phyloP scores from a whole-genome alignment of 2,113 vertebrate genomes.

The Cynopterus brachyotis region DNA sequence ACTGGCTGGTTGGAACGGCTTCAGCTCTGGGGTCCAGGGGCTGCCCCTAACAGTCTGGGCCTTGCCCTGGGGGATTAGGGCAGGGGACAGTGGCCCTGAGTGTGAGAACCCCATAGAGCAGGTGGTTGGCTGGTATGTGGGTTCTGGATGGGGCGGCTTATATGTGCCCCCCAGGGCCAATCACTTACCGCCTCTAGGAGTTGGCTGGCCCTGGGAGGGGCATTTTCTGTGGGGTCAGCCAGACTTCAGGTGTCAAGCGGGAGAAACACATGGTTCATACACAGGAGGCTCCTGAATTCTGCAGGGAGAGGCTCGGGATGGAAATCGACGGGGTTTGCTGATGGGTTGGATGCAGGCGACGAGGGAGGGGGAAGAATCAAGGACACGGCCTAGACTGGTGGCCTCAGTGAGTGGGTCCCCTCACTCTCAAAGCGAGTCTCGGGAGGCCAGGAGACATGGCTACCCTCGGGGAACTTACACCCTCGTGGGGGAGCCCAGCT shows the following conservation, averaged over 20 bases:
- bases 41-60: background rate
- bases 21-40: accelerated
- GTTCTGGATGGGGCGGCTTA: background rate
- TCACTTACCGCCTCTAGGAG: background rate
- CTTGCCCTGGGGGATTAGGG: background rate
- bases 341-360: background rate
- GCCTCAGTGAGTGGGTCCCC: background rate
- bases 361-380: background rate
- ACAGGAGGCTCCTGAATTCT: background rate
- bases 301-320: background rate
- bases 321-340: background rate
- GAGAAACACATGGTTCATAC: background rate
- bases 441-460: background rate
- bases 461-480: background rate
- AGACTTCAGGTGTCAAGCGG: background rate
- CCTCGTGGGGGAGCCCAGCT: background rate
- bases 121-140: background rate
- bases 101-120: background rate
- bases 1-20: background rate
- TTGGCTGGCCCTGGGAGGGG: background rate
- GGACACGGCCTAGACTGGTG: background rate
- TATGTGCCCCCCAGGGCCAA: too few relatives aligned
- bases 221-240: background rate
- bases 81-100: background rate
- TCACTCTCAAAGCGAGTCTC: background rate